These are phyloP conservation scores for Lamproptera curius DNA, from an alignment of 2,888 invertebrate species.

Conservation along the genomic window DNA sequence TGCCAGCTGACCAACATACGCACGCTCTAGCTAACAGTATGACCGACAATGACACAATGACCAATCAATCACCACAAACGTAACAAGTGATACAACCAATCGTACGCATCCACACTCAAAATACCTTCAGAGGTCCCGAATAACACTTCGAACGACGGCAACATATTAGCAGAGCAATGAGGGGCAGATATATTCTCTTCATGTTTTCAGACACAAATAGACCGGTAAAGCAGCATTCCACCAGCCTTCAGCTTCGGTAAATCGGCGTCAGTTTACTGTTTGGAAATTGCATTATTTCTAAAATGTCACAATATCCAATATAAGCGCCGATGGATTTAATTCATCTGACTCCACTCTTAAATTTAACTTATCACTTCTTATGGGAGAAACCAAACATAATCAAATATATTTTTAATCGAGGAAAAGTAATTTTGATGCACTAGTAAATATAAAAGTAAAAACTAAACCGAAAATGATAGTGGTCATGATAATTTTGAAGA, in stretches of 20 bases:
- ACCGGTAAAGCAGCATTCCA: constrained; percentile 21
- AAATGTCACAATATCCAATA: constrained; percentile 6
- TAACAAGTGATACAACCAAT: constrained; percentile 10
- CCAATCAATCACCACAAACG: constrained; percentile 18
- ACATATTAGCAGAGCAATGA: constrained; percentile 21
- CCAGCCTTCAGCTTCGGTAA: constrained; percentile 18
- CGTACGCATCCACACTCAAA: constrained; percentile 14
- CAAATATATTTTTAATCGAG: no score
- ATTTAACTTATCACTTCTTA: no score
- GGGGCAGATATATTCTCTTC: constrained; percentile 22
- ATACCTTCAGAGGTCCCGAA: constrained; percentile 21
- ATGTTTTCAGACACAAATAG: constrained; percentile 18
- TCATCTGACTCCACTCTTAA: no score
- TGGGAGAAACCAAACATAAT: no score
- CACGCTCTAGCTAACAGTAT: constrained; percentile 10
- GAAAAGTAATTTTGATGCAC: no score
- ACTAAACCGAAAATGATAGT: no score
- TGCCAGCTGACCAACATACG: constrained; percentile 1
- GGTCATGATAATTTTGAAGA: no score
- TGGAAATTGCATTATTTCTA: constrained; percentile 17
- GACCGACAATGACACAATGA: constrained; percentile 8
- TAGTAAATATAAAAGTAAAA: no score
- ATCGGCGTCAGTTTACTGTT: constrained; percentile 22
- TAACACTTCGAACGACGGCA: constrained; percentile 21
- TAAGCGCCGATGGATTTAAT: constrained; percentile 5